Base-by-base conservation (phyloP, 2,797 vertebrate genomes). In the Xiphophorus birchmanni region DNA sequence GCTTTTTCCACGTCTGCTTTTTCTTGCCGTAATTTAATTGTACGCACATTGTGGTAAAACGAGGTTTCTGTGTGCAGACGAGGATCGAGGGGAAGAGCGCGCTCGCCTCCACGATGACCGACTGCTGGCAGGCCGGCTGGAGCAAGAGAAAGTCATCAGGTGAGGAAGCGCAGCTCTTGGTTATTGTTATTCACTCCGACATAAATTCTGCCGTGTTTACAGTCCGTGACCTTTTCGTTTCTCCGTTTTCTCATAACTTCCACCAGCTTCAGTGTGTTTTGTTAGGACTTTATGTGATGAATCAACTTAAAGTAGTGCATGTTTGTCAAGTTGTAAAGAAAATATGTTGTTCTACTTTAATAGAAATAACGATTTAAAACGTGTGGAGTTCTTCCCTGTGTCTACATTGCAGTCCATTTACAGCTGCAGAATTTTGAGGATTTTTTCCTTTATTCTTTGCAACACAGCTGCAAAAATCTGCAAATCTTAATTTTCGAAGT, bases 141-240 rank as follows among this genome's bases (percentile, higher is more conserved):
- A 99, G 85, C 98, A 98, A 93, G 98, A 98, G 92, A 99, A 99
- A 92, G 96, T 97, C 82, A 96, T 99, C 91, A 95, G 98, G 98
- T 99, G 91, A 96, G 7, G 29, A 40, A n/a, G 37, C 3, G 23
- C 65, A 17, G 42, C 42, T 45, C 3, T 8, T 37, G 7, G 52
- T 47, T 50, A 44, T 83, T 29, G 5, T 44, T 21, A 71, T 60
- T 60, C 60, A 45, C 47, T 42, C 75, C 32, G 8, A 79, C 17
- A 21, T 23, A 1, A 85, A 47, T 77, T 17, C 23, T 45, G 67
- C 23, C n/a, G 67, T 15, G 44, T 13, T 42, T 42, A n/a, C 21
- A 6, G 5, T 13, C 21, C 18, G 3, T 63, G 29, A 18, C 29
- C 60, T 18, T 35, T 32, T 18, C 15, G 32, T 37, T 65, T 65